Evolutionary conservation across 2,113 vertebrate genomes (phyloP), one percentile per base, ranked within the genome.

Genomic region (Siniperca knerii): DNA sequence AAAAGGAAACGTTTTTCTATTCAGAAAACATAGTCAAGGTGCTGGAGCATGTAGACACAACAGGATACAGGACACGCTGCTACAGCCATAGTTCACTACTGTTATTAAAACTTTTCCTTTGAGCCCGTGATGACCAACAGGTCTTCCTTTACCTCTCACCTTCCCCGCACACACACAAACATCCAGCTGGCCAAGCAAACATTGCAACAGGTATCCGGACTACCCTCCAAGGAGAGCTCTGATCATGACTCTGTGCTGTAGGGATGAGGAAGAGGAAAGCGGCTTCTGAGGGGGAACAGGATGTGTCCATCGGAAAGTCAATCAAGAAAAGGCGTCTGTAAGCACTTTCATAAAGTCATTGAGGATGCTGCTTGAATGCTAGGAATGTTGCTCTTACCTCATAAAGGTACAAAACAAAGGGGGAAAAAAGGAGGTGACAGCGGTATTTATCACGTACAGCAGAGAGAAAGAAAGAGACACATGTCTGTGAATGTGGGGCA

Each of bases 121-220:
- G 83, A 93, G 83, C 75, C 77, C 70, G 50, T 68, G 77, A 83
- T 88, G 90, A 85, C 25, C 90, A 84, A 58, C 84, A 80, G 86
- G 74, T 89, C 84, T 90, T 94, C 92, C 90, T 94, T 86, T 86
- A 69, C 85, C 92, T 93, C 87, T 87, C 92, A 92, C 90, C 90
- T 93, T 84, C 79, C 86, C 80, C 74, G 29, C 65, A 73, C 86
- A 88, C 87, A 84, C 86, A 74, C 77, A 81, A 60, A 40, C n/a
- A 85, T 83, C 66, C 86, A 90, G 77, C 65, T 66, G 66, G 90
- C 72, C 55, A 44, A 83, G 89, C 82, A 93, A 92, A 92, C 90
- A 86, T 69, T 71, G 68, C 78, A 40, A 55, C 94, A 92, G 92
- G 93, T 95, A 94, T 95, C 95, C 94, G 95, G 95, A 82, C 87